Base-by-base conservation (phyloP, 2,888 invertebrate species). In the Athalia cordata region DNA sequence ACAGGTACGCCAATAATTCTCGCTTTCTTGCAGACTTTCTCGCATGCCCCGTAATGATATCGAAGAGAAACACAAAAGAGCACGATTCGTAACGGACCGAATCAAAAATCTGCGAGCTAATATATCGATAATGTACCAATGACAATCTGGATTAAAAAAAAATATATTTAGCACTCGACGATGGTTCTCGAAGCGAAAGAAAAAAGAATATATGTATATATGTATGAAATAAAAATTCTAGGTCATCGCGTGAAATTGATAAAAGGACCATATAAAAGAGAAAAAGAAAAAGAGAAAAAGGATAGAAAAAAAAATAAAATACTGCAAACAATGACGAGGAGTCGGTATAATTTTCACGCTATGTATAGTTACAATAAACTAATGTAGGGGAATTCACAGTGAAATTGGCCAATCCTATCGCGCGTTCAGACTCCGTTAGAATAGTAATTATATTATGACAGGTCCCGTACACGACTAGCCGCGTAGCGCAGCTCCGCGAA, bases 391-490 rank as follows among this genome's bases (percentile, higher is more conserved):
- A 72, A 11, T 72, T 59, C 45, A 57, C 45, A 59, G 9, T 13
- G 13, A 47, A 72, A 72, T 72, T 72, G 72, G 72, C 72, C 72
- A 72, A 72, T 72, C 57, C 72, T 47, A 72, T n/a, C 43, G 50
- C 61, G 29, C 9, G 49, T 62, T 5, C 61, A 64, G 61, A 61
- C 75, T 61, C 75, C 75, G 75, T 75, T 75, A 75, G 75, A 75
- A 75, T 75, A 64, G 64, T 75, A 75, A 75, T 75, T 75, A 75
- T 64, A 75, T 75, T 64, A 75, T 64, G 75, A 75, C 75, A 75
- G 75, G 75, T 75, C 13, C 72, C 50, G 62, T 75, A 75, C 75
- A 75, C n/a, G 75, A 61, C 64, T 62, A 45, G 75, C 50, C 62
- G 29, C 29, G 1, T 29, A 29, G 29, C 29, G 29, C 2, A 29